phyloP scores from a whole-genome alignment of 1,140 invertebrate genomes.

The Odontomachus brunneus region DNA sequence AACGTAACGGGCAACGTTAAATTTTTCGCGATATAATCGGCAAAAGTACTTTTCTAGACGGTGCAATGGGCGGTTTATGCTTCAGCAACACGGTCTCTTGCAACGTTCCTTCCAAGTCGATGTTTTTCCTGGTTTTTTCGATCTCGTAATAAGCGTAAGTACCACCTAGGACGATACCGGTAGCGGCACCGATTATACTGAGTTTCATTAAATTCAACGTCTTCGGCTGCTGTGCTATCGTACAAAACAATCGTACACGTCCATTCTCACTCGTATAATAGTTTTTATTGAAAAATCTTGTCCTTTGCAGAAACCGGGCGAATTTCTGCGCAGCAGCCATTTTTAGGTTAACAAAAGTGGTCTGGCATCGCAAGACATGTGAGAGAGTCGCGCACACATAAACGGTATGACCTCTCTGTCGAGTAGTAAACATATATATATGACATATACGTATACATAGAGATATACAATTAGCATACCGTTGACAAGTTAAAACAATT shows the following conservation, averaged over 20 bases:
- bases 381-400: too few species aligned
- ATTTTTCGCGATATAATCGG: not conserved
- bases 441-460: not conserved
- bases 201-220: conserved; percentile 81
- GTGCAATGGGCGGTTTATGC: conserved; percentile 83
- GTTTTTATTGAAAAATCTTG: not conserved
- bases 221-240: conserved; percentile 72
- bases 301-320: not conserved
- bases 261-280: conserved; percentile 4
- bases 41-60: conserved; percentile 82
- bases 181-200: conserved; percentile 84
- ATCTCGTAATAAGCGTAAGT: conserved; percentile 84
- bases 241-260: conserved; percentile 60
- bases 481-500: too few species aligned
- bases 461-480: too few species aligned
- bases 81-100: conserved; percentile 84
- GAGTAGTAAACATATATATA: conserved; percentile 1
- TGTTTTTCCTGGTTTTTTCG: conserved; percentile 81
- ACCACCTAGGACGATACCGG: conserved; percentile 85
- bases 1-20: not conserved
- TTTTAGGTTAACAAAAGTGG: not conserved
- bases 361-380: not conserved
- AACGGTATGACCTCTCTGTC: not conserved
- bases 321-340: conserved; percentile 16
- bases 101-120: conserved; percentile 83